A percentile compares a stretch with the other conserved stretches of the same genome.
Evolutionary conservation across 1,140 invertebrate genomes (phyloP).

Genomic region (Brachionus angularis): DNA sequence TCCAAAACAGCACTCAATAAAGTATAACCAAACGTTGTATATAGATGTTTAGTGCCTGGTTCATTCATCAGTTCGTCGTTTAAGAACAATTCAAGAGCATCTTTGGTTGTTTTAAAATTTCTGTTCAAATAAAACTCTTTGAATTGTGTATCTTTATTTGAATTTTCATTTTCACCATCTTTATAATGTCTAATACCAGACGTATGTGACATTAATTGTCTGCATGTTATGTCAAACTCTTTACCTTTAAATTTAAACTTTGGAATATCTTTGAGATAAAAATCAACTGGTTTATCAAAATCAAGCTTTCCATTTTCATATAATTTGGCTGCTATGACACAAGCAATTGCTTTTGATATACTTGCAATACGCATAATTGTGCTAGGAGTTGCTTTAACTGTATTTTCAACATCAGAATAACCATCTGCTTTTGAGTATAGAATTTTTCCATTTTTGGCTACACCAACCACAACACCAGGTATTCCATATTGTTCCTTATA

Average conservation of each 20-base stretch:
- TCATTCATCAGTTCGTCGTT: slow-evolving; percentile 63
- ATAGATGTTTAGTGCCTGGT: slow-evolving; percentile 64
- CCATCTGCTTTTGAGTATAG: slow-evolving; percentile 60
- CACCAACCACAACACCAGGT: slow-evolving; percentile 3
- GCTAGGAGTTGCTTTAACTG: slow-evolving; percentile 57
- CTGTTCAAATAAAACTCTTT: slow-evolving; percentile 58
- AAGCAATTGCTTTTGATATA: slow-evolving; percentile 65
- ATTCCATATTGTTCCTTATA: slow-evolving; percentile 23
- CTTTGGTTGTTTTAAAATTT: slow-evolving; percentile 57
- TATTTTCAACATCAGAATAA: slow-evolving; percentile 64
- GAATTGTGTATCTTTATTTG: slow-evolving; percentile 46
- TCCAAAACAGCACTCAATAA: slow-evolving; percentile 64
- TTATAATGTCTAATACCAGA: slow-evolving; percentile 63
- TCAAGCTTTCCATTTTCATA: slow-evolving; percentile 63
- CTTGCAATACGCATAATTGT: slow-evolving; percentile 66
- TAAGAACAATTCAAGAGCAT: slow-evolving; percentile 63
- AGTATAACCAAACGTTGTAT: slow-evolving; percentile 65
- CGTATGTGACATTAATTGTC: slow-evolving; percentile 61
- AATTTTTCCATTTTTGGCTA: slow-evolving; percentile 4
- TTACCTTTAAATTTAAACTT: slow-evolving; percentile 52
- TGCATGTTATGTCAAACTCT: slow-evolving; percentile 58
- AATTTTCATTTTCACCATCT: slow-evolving; percentile 49
- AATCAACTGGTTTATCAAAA: slow-evolving; percentile 62
- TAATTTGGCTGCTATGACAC: slow-evolving; percentile 61
- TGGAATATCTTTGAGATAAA: slow-evolving; percentile 62